Conservation (phyloP, 1,140 invertebrate species). For the Caenorhabditis elegans region WBcel235 BX284603.4:5009001-5009500, state of each 20-base stretch:
- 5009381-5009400: background rate
- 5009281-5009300: background rate
- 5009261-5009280: background rate
- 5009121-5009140: background rate
- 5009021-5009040: background rate
- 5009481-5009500: background rate
- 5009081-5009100: constrained; percentile 13
- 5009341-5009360: background rate
- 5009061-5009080: background rate
- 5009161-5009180: no score
- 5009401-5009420: background rate
- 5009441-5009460: background rate
- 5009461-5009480: background rate
- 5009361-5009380: background rate
- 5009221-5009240: background rate
- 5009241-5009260: background rate
- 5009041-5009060: background rate
- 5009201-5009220: background rate
- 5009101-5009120: constrained; percentile 30
- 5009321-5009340: background rate
- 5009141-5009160: background rate
- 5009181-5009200: no score
- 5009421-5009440: constrained; percentile 18
- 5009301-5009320: background rate
- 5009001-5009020: background rate